Base-by-base conservation (phyloP, 1,140 invertebrate genomes). In the Calephelis nemesis region DNA sequence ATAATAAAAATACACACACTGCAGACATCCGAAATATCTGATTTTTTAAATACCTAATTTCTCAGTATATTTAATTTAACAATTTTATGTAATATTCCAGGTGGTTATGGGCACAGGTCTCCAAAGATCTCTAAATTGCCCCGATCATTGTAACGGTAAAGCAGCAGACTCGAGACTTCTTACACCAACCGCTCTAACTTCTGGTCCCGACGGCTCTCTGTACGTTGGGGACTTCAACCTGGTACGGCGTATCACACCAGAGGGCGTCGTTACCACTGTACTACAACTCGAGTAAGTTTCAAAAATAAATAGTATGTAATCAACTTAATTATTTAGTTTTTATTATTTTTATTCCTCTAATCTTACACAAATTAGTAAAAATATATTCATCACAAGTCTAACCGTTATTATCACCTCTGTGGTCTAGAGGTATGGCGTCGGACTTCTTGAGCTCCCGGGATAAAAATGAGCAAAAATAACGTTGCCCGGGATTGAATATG, bases 161-260 rank as follows among this genome's bases (percentile, higher is more conserved):
- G 97, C 98, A 5, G 96, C 96, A 76, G 96, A 98, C 81, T 96
- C 97, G 6, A 94, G 95, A 67, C 93, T 99, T 0, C 92, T 99
- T 50, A 97, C 97, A 0, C 98, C 98, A 0, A 97, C 98, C 5
- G 97, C 98, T 9, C 90, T 99, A 45, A 96, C 98, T 4, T 97
- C 97, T 39, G 98, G 98, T 15, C 96, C 98, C 7, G 98, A 99
- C 93, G 99, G 98, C 11, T 98, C 97, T 72, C 93, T 99, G 19
- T 99, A 98, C 87, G 97, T 99, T 8, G 98, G 98, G 0, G 98
- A 99, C 89, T 99, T 98, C 84, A 99, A 99, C 93, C 94, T 98
- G 48, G 96, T 99, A 40, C 93, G 98, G 47, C 94, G 98, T 78
- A 96, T 99, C 54, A 98, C 97, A 19, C 97, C 98, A 2, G 96